phyloP scores from a whole-genome alignment of 2,888 invertebrate species.

The Lycaena phlaeas region DNA sequence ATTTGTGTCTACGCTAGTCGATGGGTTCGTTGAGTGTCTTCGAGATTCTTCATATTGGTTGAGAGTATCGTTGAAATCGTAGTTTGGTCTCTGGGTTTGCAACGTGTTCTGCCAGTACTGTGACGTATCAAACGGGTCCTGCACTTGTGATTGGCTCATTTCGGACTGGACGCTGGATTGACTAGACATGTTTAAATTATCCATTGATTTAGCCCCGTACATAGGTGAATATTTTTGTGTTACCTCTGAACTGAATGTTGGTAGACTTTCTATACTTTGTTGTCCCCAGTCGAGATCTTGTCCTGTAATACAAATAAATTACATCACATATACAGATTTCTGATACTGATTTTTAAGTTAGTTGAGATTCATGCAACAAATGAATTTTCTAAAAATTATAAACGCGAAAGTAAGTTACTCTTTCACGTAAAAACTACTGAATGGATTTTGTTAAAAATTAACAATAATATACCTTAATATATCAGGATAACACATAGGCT shows the following conservation, averaged over 20 bases:
- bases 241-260: constrained; percentile 34
- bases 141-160: constrained; percentile 24
- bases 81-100: constrained; percentile 26
- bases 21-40: constrained; percentile 32
- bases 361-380: no score
- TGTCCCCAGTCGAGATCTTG: constrained; percentile 48
- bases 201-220: constrained; percentile 55
- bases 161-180: constrained; percentile 16
- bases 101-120: constrained; percentile 48
- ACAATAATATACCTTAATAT: no score
- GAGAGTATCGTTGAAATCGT: constrained; percentile 27
- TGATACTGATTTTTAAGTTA: no score
- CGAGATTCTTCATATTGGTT: constrained; percentile 41
- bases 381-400: no score
- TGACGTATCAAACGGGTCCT: constrained; percentile 53
- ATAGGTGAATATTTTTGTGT: constrained; percentile 30
- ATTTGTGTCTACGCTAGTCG: constrained; percentile 24
- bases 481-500: no score
- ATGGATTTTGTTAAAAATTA: no score
- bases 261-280: constrained; percentile 53
- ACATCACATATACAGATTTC: no score
- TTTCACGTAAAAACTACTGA: no score
- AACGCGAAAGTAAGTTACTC: no score
- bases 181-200: constrained; percentile 35
- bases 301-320: constrained; percentile 30